Evolutionary conservation across 2,113 vertebrate genomes (phyloP).

Genomic region (Protobothrops flavoviridis): DNA sequence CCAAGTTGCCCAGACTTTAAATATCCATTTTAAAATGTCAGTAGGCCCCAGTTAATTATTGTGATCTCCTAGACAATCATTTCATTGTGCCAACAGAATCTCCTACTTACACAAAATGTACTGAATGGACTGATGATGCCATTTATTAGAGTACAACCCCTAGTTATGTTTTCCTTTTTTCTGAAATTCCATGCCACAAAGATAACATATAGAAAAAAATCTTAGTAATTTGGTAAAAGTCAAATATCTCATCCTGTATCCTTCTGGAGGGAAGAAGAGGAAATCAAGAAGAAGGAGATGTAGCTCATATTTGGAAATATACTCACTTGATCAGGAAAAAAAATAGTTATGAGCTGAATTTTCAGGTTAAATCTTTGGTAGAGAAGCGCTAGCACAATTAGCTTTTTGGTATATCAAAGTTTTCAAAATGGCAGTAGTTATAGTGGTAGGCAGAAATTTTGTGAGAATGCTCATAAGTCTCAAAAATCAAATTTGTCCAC

Average conservation of each 20-base stretch:
- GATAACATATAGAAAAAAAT: not conserved
- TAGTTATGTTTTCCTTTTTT: not conserved
- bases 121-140: not conserved
- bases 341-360: not conserved
- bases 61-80: not conserved
- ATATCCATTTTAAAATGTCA: not conserved
- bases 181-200: not conserved
- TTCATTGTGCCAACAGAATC: not conserved
- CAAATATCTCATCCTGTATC: not conserved
- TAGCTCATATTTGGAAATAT: not conserved
- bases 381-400: not conserved
- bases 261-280: not conserved
- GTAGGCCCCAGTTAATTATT: constrained; percentile 3
- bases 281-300: not conserved
- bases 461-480: not conserved
- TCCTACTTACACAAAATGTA: not conserved
- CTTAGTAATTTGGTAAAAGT: not conserved
- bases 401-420: not conserved
- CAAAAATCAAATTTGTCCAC: too few species aligned
- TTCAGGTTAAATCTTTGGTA: not conserved
- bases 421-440: not conserved
- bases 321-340: not conserved
- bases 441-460: not conserved
- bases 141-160: not conserved
- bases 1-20: not conserved